These are phyloP conservation scores for Whitmania pigra DNA, from an alignment of 1,140 invertebrate species.

Conservation along the genomic window DNA sequence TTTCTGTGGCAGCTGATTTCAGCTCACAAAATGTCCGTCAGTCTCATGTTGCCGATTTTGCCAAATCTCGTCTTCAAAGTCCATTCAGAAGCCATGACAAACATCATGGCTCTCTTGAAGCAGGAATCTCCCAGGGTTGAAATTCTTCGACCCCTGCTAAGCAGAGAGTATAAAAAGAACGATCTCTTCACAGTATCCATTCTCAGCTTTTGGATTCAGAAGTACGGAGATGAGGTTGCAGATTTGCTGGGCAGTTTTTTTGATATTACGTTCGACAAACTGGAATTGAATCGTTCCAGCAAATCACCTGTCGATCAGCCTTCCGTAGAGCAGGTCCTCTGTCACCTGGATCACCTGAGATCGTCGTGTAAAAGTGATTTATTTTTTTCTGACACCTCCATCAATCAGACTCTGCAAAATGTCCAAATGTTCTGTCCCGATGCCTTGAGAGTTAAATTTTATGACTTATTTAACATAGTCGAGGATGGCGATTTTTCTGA, in stretches of 20 bases:
- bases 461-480: constrained; percentile 75
- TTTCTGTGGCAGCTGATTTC: constrained; percentile 87
- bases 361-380: constrained; percentile 49
- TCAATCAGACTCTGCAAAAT: constrained; percentile 68
- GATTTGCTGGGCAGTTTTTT: constrained; percentile 59
- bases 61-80: constrained; percentile 68
- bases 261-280: constrained; percentile 61
- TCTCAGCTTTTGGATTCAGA: constrained; percentile 79
- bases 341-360: constrained; percentile 79
- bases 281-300: constrained; percentile 51
- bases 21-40: constrained; percentile 78
- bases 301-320: constrained; percentile 45
- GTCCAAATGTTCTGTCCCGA: constrained; percentile 57
- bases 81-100: constrained; percentile 82
- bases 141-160: constrained; percentile 67
- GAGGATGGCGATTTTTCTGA: constrained; percentile 54
- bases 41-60: constrained; percentile 74
- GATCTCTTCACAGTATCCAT: constrained; percentile 67
- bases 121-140: constrained; percentile 77
- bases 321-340: constrained; percentile 65
- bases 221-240: constrained; percentile 73
- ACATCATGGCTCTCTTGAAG: constrained; percentile 74
- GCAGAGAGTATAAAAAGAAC: constrained; percentile 56
- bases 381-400: constrained; percentile 54
- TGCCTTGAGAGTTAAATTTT: constrained; percentile 70